Evolutionary conservation across 2,797 vertebrate genomes (phyloP).

Genomic region (Brotula barbata): DNA sequence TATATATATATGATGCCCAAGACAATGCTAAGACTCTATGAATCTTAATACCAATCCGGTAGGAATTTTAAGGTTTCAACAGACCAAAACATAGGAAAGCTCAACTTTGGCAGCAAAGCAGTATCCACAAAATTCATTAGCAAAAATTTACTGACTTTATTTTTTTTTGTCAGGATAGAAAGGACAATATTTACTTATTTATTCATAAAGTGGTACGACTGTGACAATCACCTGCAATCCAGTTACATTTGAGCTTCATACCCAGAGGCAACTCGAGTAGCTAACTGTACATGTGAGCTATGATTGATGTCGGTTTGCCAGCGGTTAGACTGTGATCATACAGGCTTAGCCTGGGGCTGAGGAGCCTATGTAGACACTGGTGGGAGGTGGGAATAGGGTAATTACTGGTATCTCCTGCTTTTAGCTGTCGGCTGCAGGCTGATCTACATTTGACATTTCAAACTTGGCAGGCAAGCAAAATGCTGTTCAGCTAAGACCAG

Average conservation of each 20-base stretch:
- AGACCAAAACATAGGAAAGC: background rate
- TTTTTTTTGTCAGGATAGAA: background rate
- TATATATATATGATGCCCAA: conserved; percentile 12
- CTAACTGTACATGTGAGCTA: conserved; percentile 16
- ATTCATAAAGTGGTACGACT: background rate
- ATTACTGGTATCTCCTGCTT: conserved; percentile 61
- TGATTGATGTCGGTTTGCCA: conserved; percentile 58
- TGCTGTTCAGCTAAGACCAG: conserved; percentile 27
- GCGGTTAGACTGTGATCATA: conserved; percentile 53
- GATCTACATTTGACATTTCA: conserved; percentile 59
- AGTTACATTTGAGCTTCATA: conserved; percentile 10
- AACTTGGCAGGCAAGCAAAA: conserved; percentile 27
- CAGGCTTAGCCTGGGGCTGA: conserved; percentile 32
- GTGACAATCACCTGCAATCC: background rate
- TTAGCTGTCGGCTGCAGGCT: conserved; percentile 54
- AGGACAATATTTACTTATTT: background rate
- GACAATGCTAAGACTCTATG: background rate
- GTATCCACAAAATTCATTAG: background rate
- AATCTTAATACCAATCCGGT: background rate
- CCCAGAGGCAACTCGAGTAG: conserved; percentile 9
- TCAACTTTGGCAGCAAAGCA: background rate
- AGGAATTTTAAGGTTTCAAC: no score
- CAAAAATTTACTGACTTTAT: conserved; percentile 1
- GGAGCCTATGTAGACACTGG: conserved; percentile 39
- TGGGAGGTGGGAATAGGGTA: conserved; percentile 57